Conservation (phyloP, 2,888 invertebrate genomes). For the Drosophila lacicola region DNA sequence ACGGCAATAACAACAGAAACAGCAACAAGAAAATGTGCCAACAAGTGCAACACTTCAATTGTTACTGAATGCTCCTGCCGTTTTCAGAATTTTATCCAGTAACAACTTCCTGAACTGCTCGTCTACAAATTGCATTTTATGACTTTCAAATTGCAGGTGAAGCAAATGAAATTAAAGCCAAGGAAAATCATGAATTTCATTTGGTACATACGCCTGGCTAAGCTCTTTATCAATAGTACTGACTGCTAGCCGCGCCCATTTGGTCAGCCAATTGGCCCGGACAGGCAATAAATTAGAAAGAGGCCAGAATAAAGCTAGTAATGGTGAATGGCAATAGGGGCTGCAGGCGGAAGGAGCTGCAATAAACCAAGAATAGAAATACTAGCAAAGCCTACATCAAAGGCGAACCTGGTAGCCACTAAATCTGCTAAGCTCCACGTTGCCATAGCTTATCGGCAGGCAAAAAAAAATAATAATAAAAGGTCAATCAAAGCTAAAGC, state of each 20-base stretch:
- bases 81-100: constrained; percentile 59
- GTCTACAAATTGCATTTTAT: constrained; percentile 44
- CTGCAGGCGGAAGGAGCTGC: neutral
- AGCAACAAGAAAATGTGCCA: constrained; percentile 30
- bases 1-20: constrained; percentile 8
- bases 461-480: constrained; percentile 8
- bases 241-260: constrained; percentile 26
- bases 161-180: constrained; percentile 32
- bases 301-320: constrained; percentile 14
- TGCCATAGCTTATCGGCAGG: constrained; percentile 19
- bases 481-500: constrained; percentile 24
- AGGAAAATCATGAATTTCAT: neutral
- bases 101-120: constrained; percentile 66
- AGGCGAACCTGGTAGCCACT: constrained; percentile 30
- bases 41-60: constrained; percentile 46
- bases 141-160: constrained; percentile 55
- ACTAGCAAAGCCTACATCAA: constrained; percentile 53
- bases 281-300: constrained; percentile 54
- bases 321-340: neutral
- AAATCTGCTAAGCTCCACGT: constrained; percentile 34
- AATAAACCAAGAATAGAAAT: constrained; percentile 12
- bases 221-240: constrained; percentile 53
- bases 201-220: neutral
- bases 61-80: constrained; percentile 49
- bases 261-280: constrained; percentile 33